Evolutionary conservation across 2,797 vertebrate species (phyloP).

Genomic region (Sebastes taczanowskii): DNA sequence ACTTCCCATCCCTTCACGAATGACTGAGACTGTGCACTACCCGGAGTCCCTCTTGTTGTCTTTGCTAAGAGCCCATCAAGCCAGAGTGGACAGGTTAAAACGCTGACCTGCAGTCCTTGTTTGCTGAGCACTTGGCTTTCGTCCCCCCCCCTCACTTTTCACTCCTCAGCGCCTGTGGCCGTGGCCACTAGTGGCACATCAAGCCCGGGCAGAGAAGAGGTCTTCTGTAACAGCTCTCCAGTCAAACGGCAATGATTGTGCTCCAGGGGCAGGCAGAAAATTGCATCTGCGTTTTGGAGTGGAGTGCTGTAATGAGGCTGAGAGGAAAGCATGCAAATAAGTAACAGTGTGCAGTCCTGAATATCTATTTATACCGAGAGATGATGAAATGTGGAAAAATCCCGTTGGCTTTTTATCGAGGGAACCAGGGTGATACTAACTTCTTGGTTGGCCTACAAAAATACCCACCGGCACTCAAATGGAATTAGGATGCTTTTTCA

Average conservation of each 20-base stretch:
- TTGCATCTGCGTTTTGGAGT: conserved; percentile 37
- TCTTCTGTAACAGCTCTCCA: conserved; percentile 58
- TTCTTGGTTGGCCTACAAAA: not conserved
- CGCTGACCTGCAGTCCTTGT: conserved; percentile 25
- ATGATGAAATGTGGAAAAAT: not conserved
- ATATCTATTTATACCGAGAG: not conserved
- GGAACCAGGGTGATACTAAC: not conserved
- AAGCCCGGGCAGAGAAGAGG: conserved; percentile 45
- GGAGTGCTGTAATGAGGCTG: conserved; percentile 22
- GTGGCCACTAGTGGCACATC: conserved; percentile 37
- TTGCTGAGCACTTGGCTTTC: conserved; percentile 36
- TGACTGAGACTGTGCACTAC: conserved; percentile 26
- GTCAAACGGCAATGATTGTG: conserved; percentile 60
- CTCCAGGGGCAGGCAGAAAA: conserved; percentile 53
- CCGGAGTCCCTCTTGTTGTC: conserved; percentile 36
- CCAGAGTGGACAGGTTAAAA: conserved; percentile 36
- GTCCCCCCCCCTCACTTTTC: conserved; percentile 13
- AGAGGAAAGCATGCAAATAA: conserved; percentile 16
- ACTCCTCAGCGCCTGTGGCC: conserved; percentile 4
- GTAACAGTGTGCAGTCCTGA: not conserved
- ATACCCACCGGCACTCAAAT: not conserved
- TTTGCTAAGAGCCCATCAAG: conserved; percentile 55
- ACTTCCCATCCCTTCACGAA: conserved; percentile 18
- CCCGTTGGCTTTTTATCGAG: too few relatives aligned
- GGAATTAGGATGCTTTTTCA: not conserved